A percentile compares a stretch with the other conserved stretches of the same genome.
phyloP scores from a whole-genome alignment of 92 coral and sea anemone genomes.

The Muricea muricata region DNA sequence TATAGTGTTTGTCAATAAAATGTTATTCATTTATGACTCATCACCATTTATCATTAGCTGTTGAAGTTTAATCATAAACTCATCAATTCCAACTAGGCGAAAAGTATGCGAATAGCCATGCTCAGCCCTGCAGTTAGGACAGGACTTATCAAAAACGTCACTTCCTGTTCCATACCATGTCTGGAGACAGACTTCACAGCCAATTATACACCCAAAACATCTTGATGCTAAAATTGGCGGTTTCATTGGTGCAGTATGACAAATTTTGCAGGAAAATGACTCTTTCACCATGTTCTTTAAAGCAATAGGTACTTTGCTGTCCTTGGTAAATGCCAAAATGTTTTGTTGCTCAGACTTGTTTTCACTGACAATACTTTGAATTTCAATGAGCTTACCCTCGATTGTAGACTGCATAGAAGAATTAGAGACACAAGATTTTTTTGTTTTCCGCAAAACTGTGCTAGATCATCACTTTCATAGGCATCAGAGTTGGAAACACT shows the following conservation, averaged over 20 bases:
- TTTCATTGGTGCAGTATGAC: constrained; percentile 21
- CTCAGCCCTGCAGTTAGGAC: constrained; percentile 34
- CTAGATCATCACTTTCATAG: background rate
- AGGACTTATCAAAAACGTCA: constrained; percentile 12
- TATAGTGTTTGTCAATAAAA: no score
- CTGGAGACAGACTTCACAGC: constrained; percentile 17
- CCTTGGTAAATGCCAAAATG: background rate
- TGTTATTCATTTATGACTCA: no score
- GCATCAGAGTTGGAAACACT: background rate
- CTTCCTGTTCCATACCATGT: constrained; percentile 34
- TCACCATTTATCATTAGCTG: no score
- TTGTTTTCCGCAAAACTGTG: background rate
- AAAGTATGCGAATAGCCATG: constrained; percentile 36
- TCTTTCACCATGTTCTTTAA: constrained; percentile 14
- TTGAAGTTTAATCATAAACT: background rate
- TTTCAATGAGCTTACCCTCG: background rate
- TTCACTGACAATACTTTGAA: background rate
- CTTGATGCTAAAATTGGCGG: constrained; percentile 12
- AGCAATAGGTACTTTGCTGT: constrained; percentile 8
- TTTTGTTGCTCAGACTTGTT: background rate
- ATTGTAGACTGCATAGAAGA: background rate
- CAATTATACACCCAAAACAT: constrained; percentile 32
- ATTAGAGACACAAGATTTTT: background rate
- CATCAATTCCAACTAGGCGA: constrained; percentile 23
- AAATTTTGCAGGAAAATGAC: constrained; percentile 14